These are phyloP conservation scores for Gobiocypris rarus DNA, from an alignment of 2,113 vertebrate species.

Conservation along the genomic window DNA sequence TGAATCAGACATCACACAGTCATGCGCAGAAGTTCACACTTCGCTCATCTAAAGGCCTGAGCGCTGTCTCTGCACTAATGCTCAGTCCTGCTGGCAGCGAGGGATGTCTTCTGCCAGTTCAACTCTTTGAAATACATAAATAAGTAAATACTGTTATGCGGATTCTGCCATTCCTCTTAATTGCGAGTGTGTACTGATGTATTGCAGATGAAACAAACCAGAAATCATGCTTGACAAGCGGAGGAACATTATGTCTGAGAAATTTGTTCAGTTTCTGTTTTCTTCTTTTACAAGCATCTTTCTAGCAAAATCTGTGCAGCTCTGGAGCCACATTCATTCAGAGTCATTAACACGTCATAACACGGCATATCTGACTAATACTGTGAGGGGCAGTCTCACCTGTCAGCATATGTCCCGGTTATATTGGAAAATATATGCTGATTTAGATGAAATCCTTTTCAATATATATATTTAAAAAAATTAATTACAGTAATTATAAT, in stretches of 20 bases:
- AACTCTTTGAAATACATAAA: conserved; percentile 67
- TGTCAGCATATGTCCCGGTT: background rate
- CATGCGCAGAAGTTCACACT: background rate
- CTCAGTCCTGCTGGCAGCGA: conserved; percentile 58
- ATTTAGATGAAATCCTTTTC: no score
- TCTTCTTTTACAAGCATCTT: conserved; percentile 40
- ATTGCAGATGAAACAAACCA: conserved; percentile 72
- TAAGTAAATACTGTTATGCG: conserved; percentile 70
- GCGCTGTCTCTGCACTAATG: conserved; percentile 59
- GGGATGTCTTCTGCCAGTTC: conserved; percentile 55
- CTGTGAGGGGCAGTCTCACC: background rate
- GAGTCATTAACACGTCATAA: no score
- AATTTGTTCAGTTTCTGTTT: conserved; percentile 61
- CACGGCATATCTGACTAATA: background rate
- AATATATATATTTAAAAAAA: no score
- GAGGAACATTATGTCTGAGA: conserved; percentile 61
- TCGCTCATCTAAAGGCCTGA: conserved; percentile 54
- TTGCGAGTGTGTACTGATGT: conserved; percentile 70
- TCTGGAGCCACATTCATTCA: background rate
- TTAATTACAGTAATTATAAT: no score
- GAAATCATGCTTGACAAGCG: conserved; percentile 71
- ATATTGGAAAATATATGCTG: background rate
- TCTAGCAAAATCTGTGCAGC: no score
- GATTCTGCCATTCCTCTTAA: conserved; percentile 70
- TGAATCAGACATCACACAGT: background rate